Evolutionary conservation across 1,140 invertebrate species (phyloP), one percentile per base, ranked within the genome.

Genomic region (Trinorchestia longiramus): DNA sequence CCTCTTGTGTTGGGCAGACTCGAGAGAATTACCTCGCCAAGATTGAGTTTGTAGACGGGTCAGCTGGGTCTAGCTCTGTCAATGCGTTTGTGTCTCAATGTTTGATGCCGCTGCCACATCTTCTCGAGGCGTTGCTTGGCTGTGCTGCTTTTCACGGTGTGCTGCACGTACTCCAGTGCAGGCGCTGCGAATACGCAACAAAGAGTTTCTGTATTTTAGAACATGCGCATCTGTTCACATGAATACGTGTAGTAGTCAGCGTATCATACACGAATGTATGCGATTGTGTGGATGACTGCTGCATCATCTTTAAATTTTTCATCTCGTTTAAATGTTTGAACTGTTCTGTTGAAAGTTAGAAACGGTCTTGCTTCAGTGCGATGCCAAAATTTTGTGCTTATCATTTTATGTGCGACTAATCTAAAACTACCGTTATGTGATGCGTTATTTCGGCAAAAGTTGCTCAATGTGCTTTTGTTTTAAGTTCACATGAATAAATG

Each of bases 1-100:
- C 92, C 43, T 94, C 43, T 94, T 94, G 92, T 45, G 44, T 47
- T 47, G 43, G 43, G 36, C 44, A 47, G 92, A 43, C 92, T 94
- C 92, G 6, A 94, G 43, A 44, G 44, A 94, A 94, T 94, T 94
- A 94, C 92, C 92, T 45, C 44, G 11, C 41, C 92, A 94, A 94
- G 92, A 94, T 94, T 94, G 92, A 94, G 92, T 94, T 94, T 94
- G 44, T 44, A 42, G 92, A 45, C 36, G 44, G 92, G 92, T 94
- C 92, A 94, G 92, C 92, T 94, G 92, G 92, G 92, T 40, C 92
- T 94, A 47, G 92, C 88, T 94, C 92, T n/a, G 44, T 94, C 92
- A 94, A 47, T 90, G 88, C 88, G 88, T 43, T 90, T 90, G 88
- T 90, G 88, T 90, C 88, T 41, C 88, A 90, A 87, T 90, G 88